phyloP scores from a whole-genome alignment of 2,797 vertebrate genomes.

The Rhinichthys osculus region DNA sequence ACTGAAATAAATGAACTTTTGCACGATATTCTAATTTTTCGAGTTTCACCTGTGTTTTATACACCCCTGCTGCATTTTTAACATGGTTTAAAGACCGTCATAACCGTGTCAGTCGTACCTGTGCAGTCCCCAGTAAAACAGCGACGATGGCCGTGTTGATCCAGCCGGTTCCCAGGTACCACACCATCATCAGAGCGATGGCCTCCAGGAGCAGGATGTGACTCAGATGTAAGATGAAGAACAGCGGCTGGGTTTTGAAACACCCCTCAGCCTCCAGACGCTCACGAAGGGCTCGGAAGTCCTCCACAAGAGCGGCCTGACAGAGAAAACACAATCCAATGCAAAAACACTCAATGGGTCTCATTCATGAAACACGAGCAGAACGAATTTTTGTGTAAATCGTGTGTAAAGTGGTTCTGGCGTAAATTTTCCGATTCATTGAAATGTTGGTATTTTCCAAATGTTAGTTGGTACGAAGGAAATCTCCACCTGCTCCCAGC shows the following conservation, averaged over 20 bases:
- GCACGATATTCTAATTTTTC: no score
- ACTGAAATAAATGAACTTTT: no score
- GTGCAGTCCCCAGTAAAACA: constrained; percentile 82
- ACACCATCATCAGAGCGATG: constrained; percentile 83
- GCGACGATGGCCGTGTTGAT: constrained; percentile 80
- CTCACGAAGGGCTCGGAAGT: constrained; percentile 84
- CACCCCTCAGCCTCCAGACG: constrained; percentile 83
- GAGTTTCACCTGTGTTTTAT: neutral
- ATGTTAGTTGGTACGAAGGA: no score
- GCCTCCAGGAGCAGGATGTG: constrained; percentile 90
- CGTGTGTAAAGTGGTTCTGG: no score
- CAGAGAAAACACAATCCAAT: neutral
- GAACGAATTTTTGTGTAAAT: no score
- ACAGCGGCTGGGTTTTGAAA: constrained; percentile 82
- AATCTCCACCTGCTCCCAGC: no score
- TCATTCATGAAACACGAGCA: no score
- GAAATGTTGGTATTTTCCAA: no score
- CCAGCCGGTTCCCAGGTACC: constrained; percentile 87
- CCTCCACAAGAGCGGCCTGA: constrained; percentile 83
- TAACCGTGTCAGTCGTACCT: constrained; percentile 76
- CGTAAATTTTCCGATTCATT: no score
- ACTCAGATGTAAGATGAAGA: constrained; percentile 86
- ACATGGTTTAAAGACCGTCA: neutral
- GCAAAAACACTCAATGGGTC: neutral
- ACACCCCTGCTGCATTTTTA: neutral